Evolutionary conservation across 2,797 vertebrate genomes (phyloP), one percentile per base, ranked within the genome.

Genomic region (Mormyrus proboscirostris): DNA sequence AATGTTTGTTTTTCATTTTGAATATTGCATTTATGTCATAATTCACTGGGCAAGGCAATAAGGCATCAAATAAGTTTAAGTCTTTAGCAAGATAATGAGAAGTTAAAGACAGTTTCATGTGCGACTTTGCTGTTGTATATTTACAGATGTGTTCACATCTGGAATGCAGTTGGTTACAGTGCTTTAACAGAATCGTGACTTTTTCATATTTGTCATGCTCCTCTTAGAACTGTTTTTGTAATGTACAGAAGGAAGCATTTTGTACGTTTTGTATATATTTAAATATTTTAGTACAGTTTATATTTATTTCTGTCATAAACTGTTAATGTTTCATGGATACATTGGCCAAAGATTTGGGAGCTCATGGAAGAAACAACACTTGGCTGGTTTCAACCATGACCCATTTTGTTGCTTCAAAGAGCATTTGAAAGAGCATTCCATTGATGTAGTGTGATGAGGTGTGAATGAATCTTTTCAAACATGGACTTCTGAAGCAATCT

Each of bases 231-330:
- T 41, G 14, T 86, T 87, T 89, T 90, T 76, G 57, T 53, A 62
- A 88, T 89, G 88, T 62, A 93, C 90, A 94, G 91, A 94, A 92
- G 95, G 94, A 93, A 94, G 93, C 93, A 92, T 92, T 88, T 93
- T 95, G 93, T 94, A 94, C 87, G 93, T 96, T 93, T 95, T 96
- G 93, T 96, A 94, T 92, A 95, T 94, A 92, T 91, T 91, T 93
- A 91, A 94, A 93, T 92, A 53, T 91, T 90, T 69, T 57, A 87
- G 89, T 57, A 29, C 49, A 57, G 29, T 86, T 65, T 57, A 69
- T 89, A 89, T 89, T 89, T 89, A 89, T 89, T 89, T 89, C 49
- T 87, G 59, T 86, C 47, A 41, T 89, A 86, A 47, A 53, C 79
- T 89, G 62, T 89, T 89, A 41, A 69, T 69, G 91, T 92, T 93